Evolutionary conservation across 2,797 vertebrate genomes (phyloP), one percentile per base, ranked within the genome.

Genomic region (Knipowitschia caucasica): DNA sequence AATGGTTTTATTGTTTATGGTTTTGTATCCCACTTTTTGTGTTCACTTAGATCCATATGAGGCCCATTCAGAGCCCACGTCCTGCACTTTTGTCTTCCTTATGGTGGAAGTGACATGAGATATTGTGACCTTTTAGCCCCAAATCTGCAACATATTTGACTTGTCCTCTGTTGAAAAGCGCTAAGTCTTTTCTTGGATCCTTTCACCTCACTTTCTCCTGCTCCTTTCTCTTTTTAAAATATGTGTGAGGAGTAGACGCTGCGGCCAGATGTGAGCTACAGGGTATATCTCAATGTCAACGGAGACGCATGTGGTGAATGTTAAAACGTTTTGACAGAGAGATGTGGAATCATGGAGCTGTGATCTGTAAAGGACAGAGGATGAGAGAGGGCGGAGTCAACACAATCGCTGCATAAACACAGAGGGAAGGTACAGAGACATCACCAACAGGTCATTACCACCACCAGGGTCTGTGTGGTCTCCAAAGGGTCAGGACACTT

Each of bases 361-460:
- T 47, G 36, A 62, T 64, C 35, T 47, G 40, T 64, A 58, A 43
- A 73, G 59, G 59, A 53, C 53, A 50, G 25, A 33, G 33, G 65
- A 68, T 77, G 50, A 83, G 81, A 75, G 74, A 11, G 44, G 67
- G 40, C 24, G 46, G 67, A 64, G 59, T 45, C 39, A 25, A 38
- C 75, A 27, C n/a, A n/a, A n/a, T n/a, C n/a, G n/a, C n/a, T n/a
- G n/a, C n/a, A n/a, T n/a, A n/a, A n/a, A n/a, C n/a, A n/a, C n/a
- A n/a, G n/a, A n/a, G n/a, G n/a, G n/a, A n/a, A n/a, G n/a, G n/a
- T n/a, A n/a, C n/a, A n/a, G n/a, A n/a, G n/a, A n/a, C n/a, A n/a
- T n/a, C n/a, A n/a, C n/a, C n/a, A n/a, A n/a, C n/a, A n/a, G n/a
- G n/a, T n/a, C n/a, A n/a, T n/a, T n/a, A n/a, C n/a, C n/a, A n/a